Evolutionary conservation across 37 sponge, comb jelly and placozoan genomes (phyloP), one percentile per base, ranked within the genome.

Genomic region (Oopsacas minuta): DNA sequence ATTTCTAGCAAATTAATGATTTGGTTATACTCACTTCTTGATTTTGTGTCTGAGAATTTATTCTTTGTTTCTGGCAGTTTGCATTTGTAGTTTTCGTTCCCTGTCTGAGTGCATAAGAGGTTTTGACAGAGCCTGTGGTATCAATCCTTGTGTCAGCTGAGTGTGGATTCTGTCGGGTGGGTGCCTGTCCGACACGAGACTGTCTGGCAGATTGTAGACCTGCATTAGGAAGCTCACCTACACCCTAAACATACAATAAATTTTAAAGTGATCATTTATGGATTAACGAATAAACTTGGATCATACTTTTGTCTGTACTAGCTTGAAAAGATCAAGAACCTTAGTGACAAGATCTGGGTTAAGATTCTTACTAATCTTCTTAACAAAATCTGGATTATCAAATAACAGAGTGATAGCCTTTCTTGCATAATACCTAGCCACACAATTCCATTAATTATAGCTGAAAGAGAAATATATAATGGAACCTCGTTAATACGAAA

Each of bases 371-470:
- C 75, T 61, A 3, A 61, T 25, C 22, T 12, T 61, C 35, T 36
- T 39, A 7, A 89, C 88, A 87, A 90, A 93, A 36, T 90, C 91
- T 37, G 91, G 61, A 83, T 52, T 82, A 0, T 81, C 52, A 52
- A 69, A 84, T 15, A 93, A 42, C 39, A 52, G 37, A 36, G 83
- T 84, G 36, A 93, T 81, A 36, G 88, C 53, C 81, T 69, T 86
- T 0, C 90, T 83, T 8, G 85, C 92, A 86, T 88, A 88, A 53
- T 86, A 93, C 83, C 94, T n/a, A n/a, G n/a, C n/a, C n/a, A n/a
- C n/a, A n/a, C n/a, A n/a, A n/a, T n/a, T n/a, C n/a, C 23, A 51
- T 51, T 36, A 20, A 81, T 36, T 15, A 81, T 81, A 81, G 35
- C 35, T 7, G 35, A 36, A 81, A 7, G 32, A 10, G 20, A 35